phyloP scores from a whole-genome alignment of 2,888 invertebrate species.

The Pristionchus japonicus region DNA sequence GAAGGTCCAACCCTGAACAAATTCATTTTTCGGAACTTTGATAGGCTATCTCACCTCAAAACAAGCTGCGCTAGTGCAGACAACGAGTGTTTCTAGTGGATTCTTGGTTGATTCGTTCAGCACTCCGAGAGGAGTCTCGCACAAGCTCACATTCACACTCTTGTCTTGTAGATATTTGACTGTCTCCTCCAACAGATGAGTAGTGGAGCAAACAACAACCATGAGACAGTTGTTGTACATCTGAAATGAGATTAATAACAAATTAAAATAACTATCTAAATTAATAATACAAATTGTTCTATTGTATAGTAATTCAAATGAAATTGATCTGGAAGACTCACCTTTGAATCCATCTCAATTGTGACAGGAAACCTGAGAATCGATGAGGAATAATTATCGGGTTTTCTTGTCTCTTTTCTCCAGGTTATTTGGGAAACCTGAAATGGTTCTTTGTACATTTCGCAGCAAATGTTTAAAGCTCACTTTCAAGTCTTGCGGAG shows the following conservation, averaged over 20 bases:
- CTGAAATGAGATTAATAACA: neutral
- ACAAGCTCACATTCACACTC: neutral
- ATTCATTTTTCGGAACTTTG: neutral
- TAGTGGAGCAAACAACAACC: neutral
- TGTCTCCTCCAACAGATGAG: neutral
- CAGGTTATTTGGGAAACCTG: neutral
- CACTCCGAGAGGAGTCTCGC: neutral
- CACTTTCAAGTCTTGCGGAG: neutral
- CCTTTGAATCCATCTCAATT: neutral
- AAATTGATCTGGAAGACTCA: too few relatives aligned
- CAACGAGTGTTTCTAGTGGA: neutral
- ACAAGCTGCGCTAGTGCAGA: neutral
- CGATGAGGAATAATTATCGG: neutral
- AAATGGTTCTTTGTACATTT: neutral
- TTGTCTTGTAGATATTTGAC: neutral
- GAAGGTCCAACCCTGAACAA: neutral
- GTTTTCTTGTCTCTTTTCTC: neutral
- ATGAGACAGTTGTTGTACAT: neutral
- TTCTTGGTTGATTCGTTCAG: neutral
- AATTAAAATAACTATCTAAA: too few relatives aligned
- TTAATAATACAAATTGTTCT: too few relatives aligned
- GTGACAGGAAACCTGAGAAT: neutral
- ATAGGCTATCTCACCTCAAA: neutral
- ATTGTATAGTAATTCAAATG: too few relatives aligned
- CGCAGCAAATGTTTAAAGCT: too few relatives aligned